phyloP scores from a whole-genome alignment of 2,797 vertebrate species.

The Xenentodon cancila region DNA sequence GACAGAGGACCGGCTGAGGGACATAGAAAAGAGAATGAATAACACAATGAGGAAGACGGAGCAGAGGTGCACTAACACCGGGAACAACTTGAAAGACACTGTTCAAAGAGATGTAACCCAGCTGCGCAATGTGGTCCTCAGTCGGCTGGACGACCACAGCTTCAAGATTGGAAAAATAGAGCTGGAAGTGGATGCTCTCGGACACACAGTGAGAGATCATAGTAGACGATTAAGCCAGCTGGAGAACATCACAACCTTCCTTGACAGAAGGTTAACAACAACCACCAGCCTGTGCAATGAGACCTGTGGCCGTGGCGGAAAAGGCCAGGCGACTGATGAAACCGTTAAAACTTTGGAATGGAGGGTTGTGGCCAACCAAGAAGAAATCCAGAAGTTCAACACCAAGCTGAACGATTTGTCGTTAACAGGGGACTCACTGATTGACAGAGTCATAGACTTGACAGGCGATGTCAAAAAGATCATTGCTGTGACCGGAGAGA shows the following conservation, averaged over 20 bases:
- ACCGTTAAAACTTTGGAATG: slow-evolving; percentile 83
- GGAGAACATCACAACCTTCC: slow-evolving; percentile 72
- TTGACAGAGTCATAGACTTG: slow-evolving; percentile 73
- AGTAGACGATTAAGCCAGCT: slow-evolving; percentile 71
- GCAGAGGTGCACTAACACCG: slow-evolving; percentile 79
- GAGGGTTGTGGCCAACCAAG: slow-evolving; percentile 82
- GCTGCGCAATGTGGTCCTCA: slow-evolving; percentile 71
- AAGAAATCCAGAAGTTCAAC: slow-evolving; percentile 80
- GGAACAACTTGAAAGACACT: slow-evolving; percentile 79
- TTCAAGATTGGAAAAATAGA: slow-evolving; percentile 81
- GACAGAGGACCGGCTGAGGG: slow-evolving; percentile 79
- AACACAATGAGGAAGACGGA: slow-evolving; percentile 85
- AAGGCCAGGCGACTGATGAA: slow-evolving; percentile 62
- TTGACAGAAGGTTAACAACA: slow-evolving; percentile 80
- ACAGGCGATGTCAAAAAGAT: slow-evolving; percentile 75
- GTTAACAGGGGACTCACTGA: slow-evolving; percentile 78
- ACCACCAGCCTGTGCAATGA: slow-evolving; percentile 80
- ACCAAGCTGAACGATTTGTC: slow-evolving; percentile 81
- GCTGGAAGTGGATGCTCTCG: slow-evolving; percentile 75
- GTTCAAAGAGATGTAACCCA: slow-evolving; percentile 81
- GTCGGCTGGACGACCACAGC: slow-evolving; percentile 71
- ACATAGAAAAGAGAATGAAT: slow-evolving; percentile 86
- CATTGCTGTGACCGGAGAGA: slow-evolving; percentile 69
- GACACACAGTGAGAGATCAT: slow-evolving; percentile 75
- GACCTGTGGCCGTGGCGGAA: slow-evolving; percentile 73